Percentiles rank a stretch among this genome's conserved stretches.
These are phyloP conservation scores for Crematogaster levior DNA, from an alignment of 2,888 invertebrate genomes.

Conservation along the genomic window DNA sequence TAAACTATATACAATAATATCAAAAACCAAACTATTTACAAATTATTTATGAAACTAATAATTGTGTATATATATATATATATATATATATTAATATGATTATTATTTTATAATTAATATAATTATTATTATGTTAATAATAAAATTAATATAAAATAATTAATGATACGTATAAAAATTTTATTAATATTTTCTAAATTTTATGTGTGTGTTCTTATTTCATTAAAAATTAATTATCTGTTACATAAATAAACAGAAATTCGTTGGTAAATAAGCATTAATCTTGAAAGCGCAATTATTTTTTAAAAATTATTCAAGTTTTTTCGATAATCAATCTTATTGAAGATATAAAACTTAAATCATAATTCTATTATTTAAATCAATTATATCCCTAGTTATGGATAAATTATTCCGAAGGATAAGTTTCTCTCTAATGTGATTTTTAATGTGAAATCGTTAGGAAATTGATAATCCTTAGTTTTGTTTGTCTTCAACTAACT, in stretches of 20 bases:
- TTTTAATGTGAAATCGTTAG: neutral
- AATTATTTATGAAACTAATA: neutral
- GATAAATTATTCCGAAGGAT: neutral
- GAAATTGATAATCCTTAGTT: neutral
- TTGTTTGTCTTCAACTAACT: neutral
- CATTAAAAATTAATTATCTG: neutral
- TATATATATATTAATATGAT: neutral
- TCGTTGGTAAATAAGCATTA: neutral
- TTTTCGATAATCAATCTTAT: neutral
- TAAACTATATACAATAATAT: neutral
- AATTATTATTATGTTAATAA: no score
- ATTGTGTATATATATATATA: no score
- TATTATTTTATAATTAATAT: no score
- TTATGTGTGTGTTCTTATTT: no score
- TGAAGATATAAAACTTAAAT: neutral
- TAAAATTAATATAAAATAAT: neutral
- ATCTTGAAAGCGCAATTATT: no score
- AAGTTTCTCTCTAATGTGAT: no score
- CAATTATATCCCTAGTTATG: neutral
- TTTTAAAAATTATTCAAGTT: neutral
- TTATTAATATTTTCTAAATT: neutral
- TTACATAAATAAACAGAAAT: neutral
- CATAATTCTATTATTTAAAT: constrained; percentile 4
- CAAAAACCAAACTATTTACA: neutral
- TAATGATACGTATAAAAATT: neutral